Percentiles rank a stretch among this genome's conserved stretches.
These are phyloP conservation scores for Camelus dromedarius DNA, from an alignment of 2,113 vertebrate genomes.

Conservation along the genomic window DNA sequence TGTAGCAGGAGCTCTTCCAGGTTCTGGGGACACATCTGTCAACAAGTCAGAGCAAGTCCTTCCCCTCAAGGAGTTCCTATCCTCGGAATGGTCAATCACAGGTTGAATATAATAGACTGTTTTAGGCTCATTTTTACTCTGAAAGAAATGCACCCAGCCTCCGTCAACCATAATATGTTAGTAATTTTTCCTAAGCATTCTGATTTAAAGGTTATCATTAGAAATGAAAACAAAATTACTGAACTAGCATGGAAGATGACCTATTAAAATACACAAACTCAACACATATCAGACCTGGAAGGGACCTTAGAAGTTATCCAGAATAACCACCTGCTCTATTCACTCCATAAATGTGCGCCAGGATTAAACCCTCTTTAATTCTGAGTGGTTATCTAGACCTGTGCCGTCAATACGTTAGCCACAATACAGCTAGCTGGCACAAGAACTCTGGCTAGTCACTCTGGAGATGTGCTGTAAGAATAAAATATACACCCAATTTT, in stretches of 20 bases:
- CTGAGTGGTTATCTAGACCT: not conserved
- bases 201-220: slow-evolving; percentile 6
- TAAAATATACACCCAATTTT: not conserved
- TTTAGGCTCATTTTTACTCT: not conserved
- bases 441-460: not conserved
- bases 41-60: not conserved
- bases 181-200: not conserved
- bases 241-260: not conserved
- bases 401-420: not conserved
- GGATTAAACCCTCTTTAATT: not conserved
- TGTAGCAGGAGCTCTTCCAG: not conserved
- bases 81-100: not conserved
- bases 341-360: not conserved
- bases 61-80: not conserved
- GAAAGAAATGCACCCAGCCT: not conserved
- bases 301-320: not conserved
- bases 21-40: not conserved
- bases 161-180: not conserved
- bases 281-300: not conserved
- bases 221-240: not conserved
- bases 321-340: not conserved
- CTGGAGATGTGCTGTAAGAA: not conserved
- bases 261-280: slow-evolving; percentile 2
- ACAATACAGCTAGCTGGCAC: not conserved
- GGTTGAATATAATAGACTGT: not conserved